These are phyloP conservation scores for Nyctibius grandis DNA, from an alignment of 2,797 vertebrate species.

Conservation along the genomic window DNA sequence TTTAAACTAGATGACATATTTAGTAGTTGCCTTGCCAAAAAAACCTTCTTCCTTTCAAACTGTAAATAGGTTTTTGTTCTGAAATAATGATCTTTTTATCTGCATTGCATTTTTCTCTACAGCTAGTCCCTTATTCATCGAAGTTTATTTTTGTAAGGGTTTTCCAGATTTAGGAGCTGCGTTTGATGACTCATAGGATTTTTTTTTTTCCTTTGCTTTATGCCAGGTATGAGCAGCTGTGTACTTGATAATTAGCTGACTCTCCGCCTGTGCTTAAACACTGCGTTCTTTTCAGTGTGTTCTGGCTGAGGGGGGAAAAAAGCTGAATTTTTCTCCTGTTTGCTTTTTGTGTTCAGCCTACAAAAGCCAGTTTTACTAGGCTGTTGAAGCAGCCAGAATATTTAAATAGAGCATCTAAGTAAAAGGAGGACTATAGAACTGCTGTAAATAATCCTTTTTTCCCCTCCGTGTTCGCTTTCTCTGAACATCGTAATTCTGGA, in stretches of 20 bases:
- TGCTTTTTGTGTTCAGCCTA: conserved; percentile 10
- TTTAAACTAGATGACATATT: neutral
- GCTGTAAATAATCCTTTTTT: neutral
- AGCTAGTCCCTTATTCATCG: neutral
- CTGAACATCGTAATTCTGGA: neutral
- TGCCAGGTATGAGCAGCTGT: conserved; percentile 45
- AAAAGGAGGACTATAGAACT: neutral
- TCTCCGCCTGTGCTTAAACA: conserved; percentile 12
- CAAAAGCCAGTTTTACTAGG: conserved; percentile 1
- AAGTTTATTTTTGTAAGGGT: conserved; percentile 37
- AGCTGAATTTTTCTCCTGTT: neutral
- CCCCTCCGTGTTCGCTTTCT: neutral
- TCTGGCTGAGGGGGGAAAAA: neutral
- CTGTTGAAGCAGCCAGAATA: neutral
- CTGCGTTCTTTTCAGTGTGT: neutral
- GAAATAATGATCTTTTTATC: conserved; percentile 22
- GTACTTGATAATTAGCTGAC: conserved; percentile 23
- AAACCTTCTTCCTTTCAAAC: neutral
- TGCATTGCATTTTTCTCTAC: neutral
- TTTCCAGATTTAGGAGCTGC: conserved; percentile 44
- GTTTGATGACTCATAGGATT: conserved; percentile 16
- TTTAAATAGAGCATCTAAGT: neutral
- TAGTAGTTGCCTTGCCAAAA: conserved; percentile 6
- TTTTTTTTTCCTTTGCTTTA: conserved; percentile 1
- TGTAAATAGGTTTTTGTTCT: conserved; percentile 10